phyloP scores from a whole-genome alignment of 2,888 invertebrate species.

The Cylloceria caligata region DNA sequence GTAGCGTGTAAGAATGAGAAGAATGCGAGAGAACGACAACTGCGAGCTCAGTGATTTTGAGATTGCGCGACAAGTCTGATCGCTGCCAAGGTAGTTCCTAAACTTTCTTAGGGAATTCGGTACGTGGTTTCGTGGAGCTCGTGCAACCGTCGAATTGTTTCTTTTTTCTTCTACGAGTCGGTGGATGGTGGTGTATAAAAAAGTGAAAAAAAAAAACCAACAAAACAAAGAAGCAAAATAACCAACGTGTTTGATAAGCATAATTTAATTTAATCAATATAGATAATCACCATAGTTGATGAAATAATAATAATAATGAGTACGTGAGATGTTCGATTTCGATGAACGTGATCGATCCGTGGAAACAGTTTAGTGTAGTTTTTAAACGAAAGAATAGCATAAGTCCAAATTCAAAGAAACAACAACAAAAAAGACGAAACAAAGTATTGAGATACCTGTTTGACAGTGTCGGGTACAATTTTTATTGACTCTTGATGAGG shows the following conservation, averaged over 20 bases:
- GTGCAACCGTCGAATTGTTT: conserved; percentile 64
- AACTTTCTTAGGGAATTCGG: conserved; percentile 62
- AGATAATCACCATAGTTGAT: conserved; percentile 78
- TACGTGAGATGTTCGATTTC: conserved; percentile 49
- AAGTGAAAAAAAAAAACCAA: conserved; percentile 46
- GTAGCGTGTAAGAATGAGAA: conserved; percentile 63
- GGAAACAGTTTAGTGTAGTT: conserved; percentile 60
- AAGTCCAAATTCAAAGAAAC: conserved; percentile 42
- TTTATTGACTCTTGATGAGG: conserved; percentile 54
- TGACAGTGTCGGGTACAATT: conserved; percentile 61
- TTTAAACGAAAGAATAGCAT: conserved; percentile 54
- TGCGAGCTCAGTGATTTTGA: conserved; percentile 52
- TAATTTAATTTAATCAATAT: conserved; percentile 78
- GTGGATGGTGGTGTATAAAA: conserved; percentile 43
- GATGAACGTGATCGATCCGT: conserved; percentile 47
- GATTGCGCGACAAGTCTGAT: conserved; percentile 67
- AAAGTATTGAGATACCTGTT: conserved; percentile 58
- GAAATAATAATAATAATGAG: conserved; percentile 57
- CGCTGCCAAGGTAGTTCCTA: conserved; percentile 81
- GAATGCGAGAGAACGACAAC: conserved; percentile 56
- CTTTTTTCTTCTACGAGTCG: conserved; percentile 54
- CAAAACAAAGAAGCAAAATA: conserved; percentile 61
- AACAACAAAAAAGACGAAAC: conserved; percentile 5
- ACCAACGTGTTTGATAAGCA: conserved; percentile 77
- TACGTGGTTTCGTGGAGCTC: conserved; percentile 53